A percentile compares a stretch with the other conserved stretches of the same genome.
These are phyloP conservation scores for Tromatobia lineatoria DNA, from an alignment of 2,888 invertebrate genomes.

Conservation along the genomic window DNA sequence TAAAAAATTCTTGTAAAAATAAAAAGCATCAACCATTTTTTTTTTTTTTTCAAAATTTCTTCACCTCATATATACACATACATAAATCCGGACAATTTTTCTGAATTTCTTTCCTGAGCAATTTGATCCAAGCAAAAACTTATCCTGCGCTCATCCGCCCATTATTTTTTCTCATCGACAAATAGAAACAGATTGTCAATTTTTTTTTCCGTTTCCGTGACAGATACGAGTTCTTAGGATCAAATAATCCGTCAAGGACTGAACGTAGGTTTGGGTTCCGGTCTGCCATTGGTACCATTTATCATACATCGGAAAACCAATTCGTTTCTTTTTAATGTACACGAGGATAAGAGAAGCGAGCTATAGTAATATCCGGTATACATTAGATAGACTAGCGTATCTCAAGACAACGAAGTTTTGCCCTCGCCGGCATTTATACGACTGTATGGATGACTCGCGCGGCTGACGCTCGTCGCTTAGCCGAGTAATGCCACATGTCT, in stretches of 20 bases:
- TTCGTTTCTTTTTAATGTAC: constrained; percentile 66
- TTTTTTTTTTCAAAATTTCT: too few relatives aligned
- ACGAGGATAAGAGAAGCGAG: constrained; percentile 69
- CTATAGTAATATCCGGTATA: constrained; percentile 33
- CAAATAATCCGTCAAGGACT: neutral
- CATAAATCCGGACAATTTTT: too few relatives aligned
- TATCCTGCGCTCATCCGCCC: neutral
- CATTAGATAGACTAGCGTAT: constrained; percentile 2
- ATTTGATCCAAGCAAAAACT: neutral
- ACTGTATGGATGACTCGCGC: constrained; percentile 10
- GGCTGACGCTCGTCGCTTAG: neutral
- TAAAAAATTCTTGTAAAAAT: too few relatives aligned
- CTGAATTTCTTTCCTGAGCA: neutral
- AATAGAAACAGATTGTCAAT: neutral
- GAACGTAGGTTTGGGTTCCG: too few relatives aligned
- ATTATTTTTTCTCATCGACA: neutral
- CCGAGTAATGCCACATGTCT: too few relatives aligned
- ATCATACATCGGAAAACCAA: neutral
- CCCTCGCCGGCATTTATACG: constrained; percentile 38
- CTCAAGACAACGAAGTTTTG: constrained; percentile 4
- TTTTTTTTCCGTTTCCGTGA: neutral
- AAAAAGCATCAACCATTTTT: too few relatives aligned
- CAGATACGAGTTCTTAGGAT: neutral
- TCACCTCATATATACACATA: too few relatives aligned
- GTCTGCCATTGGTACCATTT: neutral